Conservation (phyloP, 2,113 vertebrate genomes). For the Blennius ocellaris region DNA sequence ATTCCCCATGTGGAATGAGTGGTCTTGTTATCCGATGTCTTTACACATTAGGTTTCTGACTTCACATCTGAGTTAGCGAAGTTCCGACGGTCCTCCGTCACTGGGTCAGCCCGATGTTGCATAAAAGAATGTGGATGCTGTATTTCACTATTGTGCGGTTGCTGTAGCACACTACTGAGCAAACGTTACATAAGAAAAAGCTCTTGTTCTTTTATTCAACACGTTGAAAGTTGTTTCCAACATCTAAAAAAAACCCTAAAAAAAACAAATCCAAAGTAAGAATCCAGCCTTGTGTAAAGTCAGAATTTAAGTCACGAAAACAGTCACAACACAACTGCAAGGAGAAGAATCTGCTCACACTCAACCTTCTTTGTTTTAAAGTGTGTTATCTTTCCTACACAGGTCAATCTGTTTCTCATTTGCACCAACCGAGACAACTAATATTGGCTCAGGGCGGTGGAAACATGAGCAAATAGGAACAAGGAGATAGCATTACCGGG, state of each 20-base stretch:
- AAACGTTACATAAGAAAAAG: neutral
- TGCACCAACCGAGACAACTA: neutral
- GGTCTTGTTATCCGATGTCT: neutral
- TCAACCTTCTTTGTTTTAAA: neutral
- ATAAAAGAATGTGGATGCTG: neutral
- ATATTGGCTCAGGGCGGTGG: slow-evolving; percentile 4
- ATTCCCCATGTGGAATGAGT: too few relatives aligned
- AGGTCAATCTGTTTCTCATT: slow-evolving; percentile 14
- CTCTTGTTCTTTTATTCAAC: neutral
- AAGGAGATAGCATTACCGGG: slow-evolving; percentile 23
- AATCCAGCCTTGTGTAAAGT: neutral
- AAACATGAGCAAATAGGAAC: slow-evolving; percentile 42
- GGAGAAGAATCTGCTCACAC: slow-evolving; percentile 8
- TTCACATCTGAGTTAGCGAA: neutral
- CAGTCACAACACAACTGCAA: neutral
- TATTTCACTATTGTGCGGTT: too few relatives aligned
- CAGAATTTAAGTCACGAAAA: slow-evolving; percentile 2
- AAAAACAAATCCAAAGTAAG: neutral
- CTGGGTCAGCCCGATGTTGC: neutral
- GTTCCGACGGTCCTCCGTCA: neutral
- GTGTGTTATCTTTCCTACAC: slow-evolving; percentile 8
- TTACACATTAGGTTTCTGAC: neutral
- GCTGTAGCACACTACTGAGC: too few relatives aligned
- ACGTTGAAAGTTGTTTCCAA: neutral
- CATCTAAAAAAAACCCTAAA: neutral